phyloP scores from a whole-genome alignment of 2,113 vertebrate genomes.

The Notarius quadriscutis region DNA sequence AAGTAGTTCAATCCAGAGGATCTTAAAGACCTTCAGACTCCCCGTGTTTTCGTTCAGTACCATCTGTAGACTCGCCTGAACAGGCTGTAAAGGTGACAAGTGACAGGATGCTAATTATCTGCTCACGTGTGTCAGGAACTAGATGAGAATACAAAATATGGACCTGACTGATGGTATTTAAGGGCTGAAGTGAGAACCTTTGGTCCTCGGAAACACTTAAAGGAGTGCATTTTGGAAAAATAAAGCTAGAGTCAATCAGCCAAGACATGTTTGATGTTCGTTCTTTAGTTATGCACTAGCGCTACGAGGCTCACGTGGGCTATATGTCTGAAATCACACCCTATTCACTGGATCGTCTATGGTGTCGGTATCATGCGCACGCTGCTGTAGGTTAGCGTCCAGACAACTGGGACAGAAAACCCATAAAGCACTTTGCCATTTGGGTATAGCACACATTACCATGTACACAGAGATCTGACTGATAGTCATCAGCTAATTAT shows the following conservation, averaged over 20 bases:
- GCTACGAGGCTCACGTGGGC: neutral
- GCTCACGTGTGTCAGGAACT: conserved; percentile 9
- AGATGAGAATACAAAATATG: neutral
- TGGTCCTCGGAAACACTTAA: neutral
- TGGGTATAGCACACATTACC: no score
- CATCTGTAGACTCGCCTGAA: neutral
- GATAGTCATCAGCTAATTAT: neutral
- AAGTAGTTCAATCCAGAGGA: neutral
- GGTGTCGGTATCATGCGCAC: neutral
- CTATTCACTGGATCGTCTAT: neutral
- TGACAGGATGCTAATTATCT: conserved; percentile 16
- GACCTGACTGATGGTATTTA: neutral
- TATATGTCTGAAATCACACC: conserved; percentile 7
- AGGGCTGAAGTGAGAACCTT: neutral
- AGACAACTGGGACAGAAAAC: neutral
- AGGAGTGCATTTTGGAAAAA: neutral
- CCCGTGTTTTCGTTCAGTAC: neutral
- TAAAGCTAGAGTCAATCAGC: neutral
- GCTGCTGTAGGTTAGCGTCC: neutral
- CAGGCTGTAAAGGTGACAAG: conserved; percentile 12
- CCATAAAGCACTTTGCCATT: neutral
- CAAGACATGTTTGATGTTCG: neutral
- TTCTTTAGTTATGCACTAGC: conserved; percentile 23
- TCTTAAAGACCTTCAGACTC: neutral
- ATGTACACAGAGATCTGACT: neutral